These are phyloP conservation scores for Rhynchophorus ferrugineus DNA, from an alignment of 1,140 invertebrate genomes.

Conservation along the genomic window DNA sequence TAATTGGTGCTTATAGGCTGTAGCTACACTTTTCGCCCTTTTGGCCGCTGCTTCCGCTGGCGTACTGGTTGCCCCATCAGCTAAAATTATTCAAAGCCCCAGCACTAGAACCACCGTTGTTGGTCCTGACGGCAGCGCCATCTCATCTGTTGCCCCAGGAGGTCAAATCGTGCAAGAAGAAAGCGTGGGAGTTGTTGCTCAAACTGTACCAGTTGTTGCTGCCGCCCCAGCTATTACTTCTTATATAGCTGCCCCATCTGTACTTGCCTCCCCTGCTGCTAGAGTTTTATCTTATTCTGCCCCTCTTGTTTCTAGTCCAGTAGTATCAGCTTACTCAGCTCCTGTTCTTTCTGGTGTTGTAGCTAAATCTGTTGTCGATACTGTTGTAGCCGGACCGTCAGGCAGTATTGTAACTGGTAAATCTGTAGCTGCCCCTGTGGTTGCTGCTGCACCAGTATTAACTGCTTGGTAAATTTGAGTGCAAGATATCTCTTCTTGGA, in stretches of 20 bases:
- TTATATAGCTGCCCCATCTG: conserved; percentile 1
- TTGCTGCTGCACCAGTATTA: neutral
- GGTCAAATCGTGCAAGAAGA: conserved; percentile 26
- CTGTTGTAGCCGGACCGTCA: neutral
- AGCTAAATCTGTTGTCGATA: neutral
- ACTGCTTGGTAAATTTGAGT: neutral
- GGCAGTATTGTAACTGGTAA: neutral
- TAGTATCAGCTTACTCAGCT: conserved; percentile 5
- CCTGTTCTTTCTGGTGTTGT: neutral
- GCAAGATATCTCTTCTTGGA: too few species aligned
- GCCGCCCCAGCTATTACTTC: neutral
- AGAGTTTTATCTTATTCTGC: too few species aligned
- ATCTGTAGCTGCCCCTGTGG: neutral
- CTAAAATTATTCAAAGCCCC: conserved; percentile 27
- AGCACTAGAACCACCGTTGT: conserved; percentile 26
- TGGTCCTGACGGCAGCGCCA: conserved; percentile 30
- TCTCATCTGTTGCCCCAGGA: conserved; percentile 25
- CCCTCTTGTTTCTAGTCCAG: conserved; percentile 1
- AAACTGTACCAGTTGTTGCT: conserved; percentile 9
- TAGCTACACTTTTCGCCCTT: conserved; percentile 20
- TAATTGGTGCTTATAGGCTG: conserved; percentile 10
- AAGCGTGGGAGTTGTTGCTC: conserved; percentile 7
- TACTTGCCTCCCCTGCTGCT: neutral
- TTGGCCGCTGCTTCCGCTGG: conserved; percentile 27
- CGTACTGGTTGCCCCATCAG: conserved; percentile 13